Evolutionary conservation across 1,140 invertebrate species (phyloP).

Genomic region (Pomacea maculata): DNA sequence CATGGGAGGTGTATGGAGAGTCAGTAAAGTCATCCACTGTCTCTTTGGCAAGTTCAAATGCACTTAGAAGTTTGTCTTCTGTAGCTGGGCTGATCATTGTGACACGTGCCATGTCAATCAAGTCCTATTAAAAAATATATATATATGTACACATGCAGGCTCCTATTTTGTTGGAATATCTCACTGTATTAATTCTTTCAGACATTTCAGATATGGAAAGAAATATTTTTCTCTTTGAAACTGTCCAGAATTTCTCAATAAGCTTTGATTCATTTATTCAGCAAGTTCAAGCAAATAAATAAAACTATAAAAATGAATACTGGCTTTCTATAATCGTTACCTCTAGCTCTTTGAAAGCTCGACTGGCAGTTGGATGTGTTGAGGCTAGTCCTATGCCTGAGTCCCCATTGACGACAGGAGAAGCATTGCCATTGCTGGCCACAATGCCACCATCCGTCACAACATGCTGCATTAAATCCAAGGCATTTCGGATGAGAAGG

Average conservation of each 20-base stretch:
- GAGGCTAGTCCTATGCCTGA: slow-evolving; percentile 57
- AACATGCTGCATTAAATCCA: slow-evolving; percentile 97
- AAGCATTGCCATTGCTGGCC: slow-evolving; percentile 64
- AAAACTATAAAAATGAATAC: no score
- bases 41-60: slow-evolving; percentile 91
- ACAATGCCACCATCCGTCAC: slow-evolving; percentile 74
- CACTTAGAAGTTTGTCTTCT: slow-evolving; percentile 76
- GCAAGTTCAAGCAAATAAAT: no score
- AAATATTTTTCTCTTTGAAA: no score
- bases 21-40: slow-evolving; percentile 99
- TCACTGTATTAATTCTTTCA: no score
- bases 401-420: slow-evolving; percentile 57
- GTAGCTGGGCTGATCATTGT: slow-evolving; percentile 70
- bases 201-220: neutral
- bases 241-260: neutral
- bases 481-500: slow-evolving; percentile 86
- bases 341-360: slow-evolving; percentile 83
- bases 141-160: slow-evolving; percentile 6
- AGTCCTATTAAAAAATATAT: slow-evolving; percentile 67
- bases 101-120: slow-evolving; percentile 84
- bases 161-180: neutral
- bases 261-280: no score
- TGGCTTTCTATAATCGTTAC: slow-evolving; percentile 40
- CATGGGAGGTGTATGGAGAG: slow-evolving; percentile 96
- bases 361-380: slow-evolving; percentile 75